These are phyloP conservation scores for Melanotaenia duboulayi DNA, from an alignment of 2,113 vertebrate genomes.

Conservation along the genomic window DNA sequence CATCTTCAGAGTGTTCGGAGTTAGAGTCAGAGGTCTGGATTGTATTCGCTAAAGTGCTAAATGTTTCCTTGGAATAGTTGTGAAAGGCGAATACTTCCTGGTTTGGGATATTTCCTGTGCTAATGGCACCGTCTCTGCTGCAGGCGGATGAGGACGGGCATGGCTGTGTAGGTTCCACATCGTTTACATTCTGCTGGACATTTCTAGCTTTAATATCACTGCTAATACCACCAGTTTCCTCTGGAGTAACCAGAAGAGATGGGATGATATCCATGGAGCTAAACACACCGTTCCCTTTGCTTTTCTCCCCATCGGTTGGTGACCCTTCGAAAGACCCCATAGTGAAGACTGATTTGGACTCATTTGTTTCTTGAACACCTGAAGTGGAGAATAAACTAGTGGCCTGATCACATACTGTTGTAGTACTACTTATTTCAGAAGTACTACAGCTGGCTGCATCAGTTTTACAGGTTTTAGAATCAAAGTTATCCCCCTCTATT, in stretches of 20 bases:
- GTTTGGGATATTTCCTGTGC: slow-evolving; percentile 64
- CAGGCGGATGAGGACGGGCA: background rate
- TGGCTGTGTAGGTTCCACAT: slow-evolving; percentile 18
- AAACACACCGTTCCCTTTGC: slow-evolving; percentile 2
- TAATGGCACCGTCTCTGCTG: slow-evolving; percentile 16
- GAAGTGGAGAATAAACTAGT: slow-evolving; percentile 6
- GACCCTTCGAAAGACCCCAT: slow-evolving; percentile 10
- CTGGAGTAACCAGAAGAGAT: slow-evolving; percentile 9
- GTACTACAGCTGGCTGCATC: background rate
- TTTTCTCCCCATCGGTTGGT: slow-evolving; percentile 6
- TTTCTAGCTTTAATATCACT: slow-evolving; percentile 11
- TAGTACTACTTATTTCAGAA: slow-evolving; percentile 16
- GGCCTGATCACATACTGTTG: background rate
- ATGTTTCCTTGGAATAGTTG: slow-evolving; percentile 85
- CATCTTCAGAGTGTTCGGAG: slow-evolving; percentile 33
- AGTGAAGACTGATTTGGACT: slow-evolving; percentile 17
- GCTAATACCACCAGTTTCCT: background rate
- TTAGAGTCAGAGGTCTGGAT: slow-evolving; percentile 42
- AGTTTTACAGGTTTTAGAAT: slow-evolving; percentile 1
- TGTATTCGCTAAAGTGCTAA: slow-evolving; percentile 54
- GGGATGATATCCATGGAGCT: slow-evolving; percentile 14
- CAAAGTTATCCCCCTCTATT: slow-evolving; percentile 6
- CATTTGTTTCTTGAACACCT: slow-evolving; percentile 19
- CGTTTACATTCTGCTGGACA: background rate
- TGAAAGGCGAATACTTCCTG: slow-evolving; percentile 84